Conservation (phyloP, 2,888 invertebrate species). For the Melangyna quadrimaculata region DNA sequence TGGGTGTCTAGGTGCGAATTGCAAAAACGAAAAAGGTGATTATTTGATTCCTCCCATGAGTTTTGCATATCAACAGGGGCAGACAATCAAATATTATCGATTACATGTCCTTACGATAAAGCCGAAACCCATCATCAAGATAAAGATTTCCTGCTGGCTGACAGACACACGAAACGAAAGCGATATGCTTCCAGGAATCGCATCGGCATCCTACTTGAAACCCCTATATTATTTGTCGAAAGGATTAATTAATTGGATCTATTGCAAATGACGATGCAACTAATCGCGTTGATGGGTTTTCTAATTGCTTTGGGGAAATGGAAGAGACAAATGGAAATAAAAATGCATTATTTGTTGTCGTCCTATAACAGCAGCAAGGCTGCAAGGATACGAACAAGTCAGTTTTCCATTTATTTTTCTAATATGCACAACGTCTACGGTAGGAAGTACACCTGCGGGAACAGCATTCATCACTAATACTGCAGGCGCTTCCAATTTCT, state of each 20-base stretch:
- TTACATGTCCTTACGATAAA: background rate
- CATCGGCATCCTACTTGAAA: too few relatives aligned
- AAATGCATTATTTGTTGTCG: constrained; percentile 34
- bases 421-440: constrained; percentile 40
- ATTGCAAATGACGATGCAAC: constrained; percentile 60
- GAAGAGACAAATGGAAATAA: constrained; percentile 26
- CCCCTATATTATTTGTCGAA: constrained; percentile 10
- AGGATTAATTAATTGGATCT: constrained; percentile 60
- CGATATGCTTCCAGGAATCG: background rate
- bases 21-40: background rate
- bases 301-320: constrained; percentile 66
- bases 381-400: background rate
- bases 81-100: constrained; percentile 5
- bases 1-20: background rate
- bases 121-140: constrained; percentile 1
- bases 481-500: constrained; percentile 20
- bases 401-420: constrained; percentile 41
- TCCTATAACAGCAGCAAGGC: background rate
- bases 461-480: constrained; percentile 47
- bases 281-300: constrained; percentile 64
- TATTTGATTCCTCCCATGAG: background rate
- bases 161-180: background rate
- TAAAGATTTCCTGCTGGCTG: background rate
- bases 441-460: constrained; percentile 40
- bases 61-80: background rate